Base-by-base conservation (phyloP, 2,888 invertebrate species). In the Abrostola triplasia region DNA sequence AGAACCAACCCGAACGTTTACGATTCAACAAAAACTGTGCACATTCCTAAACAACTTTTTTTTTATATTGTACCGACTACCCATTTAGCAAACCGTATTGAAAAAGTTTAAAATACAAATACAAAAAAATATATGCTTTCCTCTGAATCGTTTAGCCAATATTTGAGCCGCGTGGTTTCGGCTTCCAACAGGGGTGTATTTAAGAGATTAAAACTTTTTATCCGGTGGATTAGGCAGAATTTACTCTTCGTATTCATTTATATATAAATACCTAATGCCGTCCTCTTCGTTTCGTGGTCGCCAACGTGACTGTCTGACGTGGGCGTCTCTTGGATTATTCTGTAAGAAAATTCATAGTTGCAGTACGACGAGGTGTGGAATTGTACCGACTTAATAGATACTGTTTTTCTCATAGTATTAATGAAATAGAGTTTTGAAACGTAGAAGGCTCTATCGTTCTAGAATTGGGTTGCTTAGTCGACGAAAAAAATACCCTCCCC, bases 81-180 rank as follows among this genome's bases (percentile, higher is more conserved):
- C 13, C 35, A 12, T 36, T 64, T 71, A 49, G 37, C 59, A 56
- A 58, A 54, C 44, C 55, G 48, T 52, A 60, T 56, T 59, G 44
- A 47, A 47, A 64, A 52, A 38, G n/a, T 24, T 57, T 40, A 0
- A 38, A 57, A 61, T n/a, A 35, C 49, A 48, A 70, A 40, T 8
- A 6, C 11, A 36, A 49, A 36, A 41, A 35, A 44, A 40, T 24
- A 24, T 24, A 9, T 57, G 41, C 47, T 60, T 64, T 70, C 57
- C 50, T 59, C 57, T 37, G 35, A 24, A 64, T 44, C 40, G 66
- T 65, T 70, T 71, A 71, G 59, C 47, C 76, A 57, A 65, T 70
- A 49, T 70, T 71, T 57, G 65, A 47, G 57, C 13, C 13, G 37
- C 50, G 41, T 55, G 40, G 51, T 59, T 59, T 37, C 40, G 12